These are phyloP conservation scores for Oreortyx pictus DNA, from an alignment of 2,797 vertebrate genomes.

Conservation along the genomic window DNA sequence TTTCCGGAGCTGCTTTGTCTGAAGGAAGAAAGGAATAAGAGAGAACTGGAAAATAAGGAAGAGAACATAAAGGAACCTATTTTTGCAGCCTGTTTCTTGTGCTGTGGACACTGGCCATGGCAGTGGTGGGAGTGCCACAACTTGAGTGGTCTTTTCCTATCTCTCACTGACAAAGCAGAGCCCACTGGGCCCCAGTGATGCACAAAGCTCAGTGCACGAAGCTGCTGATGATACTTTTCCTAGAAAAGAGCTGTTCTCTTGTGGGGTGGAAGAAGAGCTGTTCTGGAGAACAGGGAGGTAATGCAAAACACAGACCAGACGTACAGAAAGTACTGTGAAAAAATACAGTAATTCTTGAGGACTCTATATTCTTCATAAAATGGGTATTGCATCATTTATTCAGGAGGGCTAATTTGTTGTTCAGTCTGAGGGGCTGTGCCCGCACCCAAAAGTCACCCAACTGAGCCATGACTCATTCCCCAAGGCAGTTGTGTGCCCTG, in stretches of 20 bases:
- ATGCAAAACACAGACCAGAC: not conserved
- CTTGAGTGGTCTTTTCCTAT: not conserved
- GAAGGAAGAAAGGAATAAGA: not conserved
- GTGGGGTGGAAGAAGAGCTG: not conserved
- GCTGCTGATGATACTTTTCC: not conserved
- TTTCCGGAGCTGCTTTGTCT: not conserved
- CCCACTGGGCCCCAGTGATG: not conserved
- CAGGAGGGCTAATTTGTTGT: not conserved
- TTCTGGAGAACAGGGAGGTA: not conserved
- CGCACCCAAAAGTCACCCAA: not conserved
- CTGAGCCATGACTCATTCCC: not conserved
- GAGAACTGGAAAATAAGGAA: not conserved
- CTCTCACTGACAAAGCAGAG: not conserved
- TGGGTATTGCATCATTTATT: not conserved
- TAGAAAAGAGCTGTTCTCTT: not conserved
- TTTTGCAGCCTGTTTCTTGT: not conserved
- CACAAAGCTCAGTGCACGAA: not conserved
- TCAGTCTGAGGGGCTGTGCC: rapidly evolving
- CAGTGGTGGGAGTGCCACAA: not conserved
- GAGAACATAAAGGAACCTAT: not conserved
- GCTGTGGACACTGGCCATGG: not conserved
- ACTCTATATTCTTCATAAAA: not conserved
- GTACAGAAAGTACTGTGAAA: not conserved
- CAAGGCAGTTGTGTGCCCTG: rapidly evolving
- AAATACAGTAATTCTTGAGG: not conserved